Percentiles rank a stretch among this genome's conserved stretches.
phyloP scores from a whole-genome alignment of 1,140 invertebrate genomes.

The Drosophila pallidifrons region DNA sequence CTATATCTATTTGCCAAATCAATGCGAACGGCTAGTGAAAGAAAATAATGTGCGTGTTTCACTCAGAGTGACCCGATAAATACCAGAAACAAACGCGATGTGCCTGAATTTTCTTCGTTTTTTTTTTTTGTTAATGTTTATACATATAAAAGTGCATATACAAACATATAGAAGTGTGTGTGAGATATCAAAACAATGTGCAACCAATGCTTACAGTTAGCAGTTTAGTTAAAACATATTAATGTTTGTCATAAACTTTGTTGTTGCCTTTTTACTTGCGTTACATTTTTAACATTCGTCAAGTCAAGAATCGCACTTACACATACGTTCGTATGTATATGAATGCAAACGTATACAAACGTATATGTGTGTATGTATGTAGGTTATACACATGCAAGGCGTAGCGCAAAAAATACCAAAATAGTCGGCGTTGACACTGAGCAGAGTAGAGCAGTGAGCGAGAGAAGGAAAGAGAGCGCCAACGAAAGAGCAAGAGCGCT shows the following conservation, averaged over 20 bases:
- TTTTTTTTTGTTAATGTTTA: conserved; percentile 24
- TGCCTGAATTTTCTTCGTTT: conserved; percentile 24
- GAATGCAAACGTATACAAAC: neutral
- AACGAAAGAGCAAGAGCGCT: conserved; percentile 10
- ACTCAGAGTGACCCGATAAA: conserved; percentile 49
- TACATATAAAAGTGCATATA: conserved; percentile 11
- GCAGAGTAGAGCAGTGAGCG: conserved; percentile 25
- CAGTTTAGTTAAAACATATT: conserved; percentile 25
- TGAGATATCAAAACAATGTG: conserved; percentile 41
- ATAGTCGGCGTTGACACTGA: conserved; percentile 58
- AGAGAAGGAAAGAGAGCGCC: conserved; percentile 10
- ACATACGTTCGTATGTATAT: conserved; percentile 19
- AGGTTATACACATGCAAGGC: conserved; percentile 52
- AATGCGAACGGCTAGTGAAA: conserved; percentile 28
- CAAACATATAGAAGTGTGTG: neutral
- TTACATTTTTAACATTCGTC: conserved; percentile 45
- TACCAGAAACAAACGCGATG: conserved; percentile 24
- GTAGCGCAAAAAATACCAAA: conserved; percentile 61
- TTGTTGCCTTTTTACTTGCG: conserved; percentile 25
- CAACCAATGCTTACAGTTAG: conserved; percentile 9
- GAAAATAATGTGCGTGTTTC: conserved; percentile 29
- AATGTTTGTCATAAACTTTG: conserved; percentile 26
- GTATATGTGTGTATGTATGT: conserved; percentile 38
- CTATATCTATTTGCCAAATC: conserved; percentile 27
- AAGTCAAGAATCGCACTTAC: conserved; percentile 31